Conservation (phyloP, 1,140 invertebrate genomes). For the Harlomillsia oculata region DNA sequence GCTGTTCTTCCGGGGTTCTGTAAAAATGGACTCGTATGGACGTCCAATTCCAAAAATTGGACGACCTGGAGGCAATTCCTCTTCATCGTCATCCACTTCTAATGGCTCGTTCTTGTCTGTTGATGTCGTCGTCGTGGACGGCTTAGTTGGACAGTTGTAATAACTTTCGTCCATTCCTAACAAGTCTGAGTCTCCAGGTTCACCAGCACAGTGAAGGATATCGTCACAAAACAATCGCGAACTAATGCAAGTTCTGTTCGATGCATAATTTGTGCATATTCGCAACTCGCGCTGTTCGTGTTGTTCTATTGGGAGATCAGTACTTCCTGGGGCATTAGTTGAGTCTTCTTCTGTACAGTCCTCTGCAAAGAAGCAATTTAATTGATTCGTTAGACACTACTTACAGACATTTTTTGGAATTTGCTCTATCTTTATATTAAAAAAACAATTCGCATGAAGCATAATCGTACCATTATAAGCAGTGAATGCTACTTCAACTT, state of each 20-base stretch:
- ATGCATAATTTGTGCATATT: conserved; percentile 6
- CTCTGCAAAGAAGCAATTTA: background rate
- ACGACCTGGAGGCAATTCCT: no score
- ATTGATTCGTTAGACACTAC: no score
- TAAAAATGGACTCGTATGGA: no score
- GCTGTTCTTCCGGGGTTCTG: no score
- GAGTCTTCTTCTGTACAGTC: background rate
- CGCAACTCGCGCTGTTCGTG: background rate
- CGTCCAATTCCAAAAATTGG: no score
- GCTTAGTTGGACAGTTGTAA: conserved; percentile 8
- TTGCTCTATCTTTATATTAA: no score
- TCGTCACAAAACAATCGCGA: conserved; percentile 23
- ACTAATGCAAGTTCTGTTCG: conserved; percentile 21
- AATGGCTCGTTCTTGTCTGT: background rate
- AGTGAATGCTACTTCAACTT: conserved; percentile 19
- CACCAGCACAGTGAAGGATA: conserved; percentile 20
- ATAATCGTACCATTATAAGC: conserved; percentile 19
- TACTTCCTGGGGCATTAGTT: background rate
- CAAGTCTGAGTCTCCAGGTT: conserved; percentile 1
- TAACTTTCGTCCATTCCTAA: conserved; percentile 16
- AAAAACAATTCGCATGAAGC: no score
- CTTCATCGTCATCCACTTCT: background rate
- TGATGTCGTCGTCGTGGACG: conserved; percentile 10
- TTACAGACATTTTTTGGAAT: no score
- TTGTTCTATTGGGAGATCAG: background rate